Conservation (phyloP, 2,797 vertebrate genomes). For the Ctenopoma kingsleyae region DNA sequence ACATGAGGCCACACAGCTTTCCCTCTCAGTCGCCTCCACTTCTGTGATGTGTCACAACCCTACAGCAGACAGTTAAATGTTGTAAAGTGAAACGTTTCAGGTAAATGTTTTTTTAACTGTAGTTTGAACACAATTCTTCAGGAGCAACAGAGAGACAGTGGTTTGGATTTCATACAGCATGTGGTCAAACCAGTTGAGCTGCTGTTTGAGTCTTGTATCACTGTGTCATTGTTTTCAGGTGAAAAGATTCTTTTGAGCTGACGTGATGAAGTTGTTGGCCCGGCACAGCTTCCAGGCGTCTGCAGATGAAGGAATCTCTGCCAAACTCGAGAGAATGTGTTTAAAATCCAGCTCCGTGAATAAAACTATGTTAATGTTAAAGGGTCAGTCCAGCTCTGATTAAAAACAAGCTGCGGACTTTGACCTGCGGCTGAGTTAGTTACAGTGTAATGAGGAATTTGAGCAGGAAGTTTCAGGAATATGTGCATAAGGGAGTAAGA, state of each 20-base stretch:
- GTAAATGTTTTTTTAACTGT: too few species aligned
- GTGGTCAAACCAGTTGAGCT: conserved; percentile 57
- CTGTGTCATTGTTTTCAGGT: not conserved
- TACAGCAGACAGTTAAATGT: too few species aligned
- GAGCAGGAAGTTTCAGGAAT: conserved; percentile 27
- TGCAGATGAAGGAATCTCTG: not conserved
- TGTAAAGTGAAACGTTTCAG: too few species aligned
- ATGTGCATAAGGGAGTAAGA: not conserved
- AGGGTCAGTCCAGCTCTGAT: not conserved
- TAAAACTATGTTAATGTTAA: not conserved
- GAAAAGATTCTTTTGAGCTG: not conserved
- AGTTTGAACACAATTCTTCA: too few species aligned
- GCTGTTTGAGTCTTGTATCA: not conserved
- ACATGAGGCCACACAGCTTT: too few species aligned
- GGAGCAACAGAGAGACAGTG: too few species aligned
- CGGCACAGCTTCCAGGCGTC: not conserved
- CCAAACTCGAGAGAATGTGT: not conserved
- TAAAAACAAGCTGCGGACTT: conserved; percentile 37
- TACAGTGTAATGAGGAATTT: conserved; percentile 32
- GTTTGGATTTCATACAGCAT: conserved; percentile 7
- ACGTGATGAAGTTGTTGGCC: conserved; percentile 43
- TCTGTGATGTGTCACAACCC: too few species aligned
- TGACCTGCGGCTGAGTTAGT: conserved; percentile 19
- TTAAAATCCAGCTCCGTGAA: not conserved
- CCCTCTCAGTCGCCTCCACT: too few species aligned